Evolutionary conservation across 2,113 vertebrate species (phyloP).

Genomic region (Corythoichthys intestinalis): DNA sequence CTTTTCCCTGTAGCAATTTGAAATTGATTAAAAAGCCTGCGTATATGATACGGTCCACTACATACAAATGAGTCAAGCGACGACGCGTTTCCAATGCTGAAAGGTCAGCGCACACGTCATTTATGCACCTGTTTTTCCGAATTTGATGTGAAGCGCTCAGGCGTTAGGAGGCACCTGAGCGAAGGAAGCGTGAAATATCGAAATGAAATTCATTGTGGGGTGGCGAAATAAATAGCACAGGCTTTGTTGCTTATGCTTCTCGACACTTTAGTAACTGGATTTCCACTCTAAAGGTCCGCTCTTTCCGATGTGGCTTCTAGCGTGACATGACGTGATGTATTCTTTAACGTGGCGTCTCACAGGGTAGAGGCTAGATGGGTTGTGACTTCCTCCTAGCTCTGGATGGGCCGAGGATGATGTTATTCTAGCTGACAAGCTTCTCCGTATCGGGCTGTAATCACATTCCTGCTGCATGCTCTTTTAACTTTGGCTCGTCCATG

Average conservation of each 20-base stretch:
- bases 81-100: slow-evolving; percentile 17
- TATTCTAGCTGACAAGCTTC: slow-evolving; percentile 59
- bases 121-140: slow-evolving; percentile 61
- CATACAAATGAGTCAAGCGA: not conserved
- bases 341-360: slow-evolving; percentile 56
- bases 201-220: slow-evolving; percentile 38
- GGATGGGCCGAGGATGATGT: slow-evolving; percentile 49
- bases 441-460: slow-evolving; percentile 35
- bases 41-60: not conserved
- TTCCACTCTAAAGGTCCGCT: not conserved
- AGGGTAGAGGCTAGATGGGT: slow-evolving; percentile 42
- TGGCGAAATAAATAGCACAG: not conserved
- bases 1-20: not conserved
- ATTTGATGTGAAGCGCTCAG: slow-evolving; percentile 46
- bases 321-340: slow-evolving; percentile 35
- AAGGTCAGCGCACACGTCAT: slow-evolving; percentile 60
- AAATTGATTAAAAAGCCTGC: not conserved
- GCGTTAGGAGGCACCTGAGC: slow-evolving; percentile 46
- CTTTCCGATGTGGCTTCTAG: slow-evolving; percentile 22
- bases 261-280: not conserved
- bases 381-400: slow-evolving; percentile 48
- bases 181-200: slow-evolving; percentile 44
- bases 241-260: not conserved
- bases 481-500: slow-evolving; percentile 22
- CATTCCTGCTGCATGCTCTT: slow-evolving; percentile 30